A percentile compares a stretch with the other conserved stretches of the same genome.
Conservation (phyloP, 1,140 invertebrate species). For the Drosophila nasuta region DNA sequence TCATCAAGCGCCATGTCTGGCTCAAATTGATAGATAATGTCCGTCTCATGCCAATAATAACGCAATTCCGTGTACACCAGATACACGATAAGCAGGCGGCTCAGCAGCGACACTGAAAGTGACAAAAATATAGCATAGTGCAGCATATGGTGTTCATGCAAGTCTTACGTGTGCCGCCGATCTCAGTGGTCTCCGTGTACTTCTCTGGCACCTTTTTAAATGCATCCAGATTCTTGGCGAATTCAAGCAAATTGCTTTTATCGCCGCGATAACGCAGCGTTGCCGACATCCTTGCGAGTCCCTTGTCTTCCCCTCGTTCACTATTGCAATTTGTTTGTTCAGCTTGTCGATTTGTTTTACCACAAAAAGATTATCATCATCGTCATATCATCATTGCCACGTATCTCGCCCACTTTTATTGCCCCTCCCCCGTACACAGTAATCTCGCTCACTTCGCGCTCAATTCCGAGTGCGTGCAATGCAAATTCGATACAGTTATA, state of each 20-base stretch:
- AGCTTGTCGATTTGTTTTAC: slow-evolving; percentile 8
- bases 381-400: slow-evolving; percentile 42
- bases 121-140: neutral
- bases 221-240: slow-evolving; percentile 94
- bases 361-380: slow-evolving; percentile 7
- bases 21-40: slow-evolving; percentile 94
- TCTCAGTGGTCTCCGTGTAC: slow-evolving; percentile 92
- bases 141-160: neutral
- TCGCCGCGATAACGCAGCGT: slow-evolving; percentile 87
- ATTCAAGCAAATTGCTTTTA: slow-evolving; percentile 87
- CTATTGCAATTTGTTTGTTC: neutral
- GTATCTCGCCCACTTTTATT: slow-evolving; percentile 27
- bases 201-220: slow-evolving; percentile 95
- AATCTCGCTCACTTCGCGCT: neutral
- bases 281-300: slow-evolving; percentile 60
- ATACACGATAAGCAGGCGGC: slow-evolving; percentile 91
- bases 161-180: slow-evolving; percentile 92
- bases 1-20: slow-evolving; percentile 95
- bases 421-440: neutral
- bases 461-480: neutral
- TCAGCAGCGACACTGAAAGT: slow-evolving; percentile 91
- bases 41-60: slow-evolving; percentile 94
- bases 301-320: neutral
- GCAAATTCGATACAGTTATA: neutral
- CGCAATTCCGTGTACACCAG: slow-evolving; percentile 92